Evolutionary conservation across 37 sponge, comb jelly and placozoan genomes (phyloP).

Genomic region (Bolinopsis microptera): DNA sequence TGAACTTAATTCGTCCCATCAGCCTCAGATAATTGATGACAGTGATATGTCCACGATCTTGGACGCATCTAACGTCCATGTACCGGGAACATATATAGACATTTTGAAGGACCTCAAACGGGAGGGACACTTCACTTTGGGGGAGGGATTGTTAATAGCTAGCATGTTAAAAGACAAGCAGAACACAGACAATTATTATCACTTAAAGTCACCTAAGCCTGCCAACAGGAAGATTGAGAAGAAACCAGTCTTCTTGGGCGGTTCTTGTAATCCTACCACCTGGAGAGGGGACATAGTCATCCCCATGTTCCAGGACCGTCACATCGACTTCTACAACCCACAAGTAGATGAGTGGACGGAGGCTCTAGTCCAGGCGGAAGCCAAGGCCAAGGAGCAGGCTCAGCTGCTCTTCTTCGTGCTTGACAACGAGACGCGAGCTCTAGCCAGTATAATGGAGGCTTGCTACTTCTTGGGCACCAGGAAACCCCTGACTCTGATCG

Average conservation of each 20-base stretch:
- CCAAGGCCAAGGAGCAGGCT: conserved; percentile 80
- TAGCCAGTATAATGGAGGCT: conserved; percentile 84
- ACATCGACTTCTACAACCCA: conserved; percentile 86
- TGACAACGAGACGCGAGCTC: conserved; percentile 84
- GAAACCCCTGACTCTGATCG: conserved; percentile 22
- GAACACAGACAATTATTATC: conserved; percentile 8
- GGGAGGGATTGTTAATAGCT: conserved; percentile 4
- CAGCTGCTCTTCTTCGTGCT: conserved; percentile 77
- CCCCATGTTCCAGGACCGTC: conserved; percentile 71
- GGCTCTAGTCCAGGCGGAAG: conserved; percentile 85
- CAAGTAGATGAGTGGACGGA: conserved; percentile 93
- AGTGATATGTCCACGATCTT: neutral
- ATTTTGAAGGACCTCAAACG: conserved; percentile 6
- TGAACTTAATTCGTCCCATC: neutral
- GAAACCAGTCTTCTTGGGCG: conserved; percentile 83
- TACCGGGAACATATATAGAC: conserved; percentile 23
- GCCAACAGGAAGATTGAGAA: neutral
- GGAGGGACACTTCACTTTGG: neutral
- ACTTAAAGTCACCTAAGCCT: neutral
- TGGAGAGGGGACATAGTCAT: conserved; percentile 83
- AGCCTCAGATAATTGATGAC: neutral
- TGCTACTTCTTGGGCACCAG: conserved; percentile 73
- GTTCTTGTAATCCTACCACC: conserved; percentile 94
- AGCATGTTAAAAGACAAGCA: conserved; percentile 30
- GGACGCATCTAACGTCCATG: neutral